Evolutionary conservation across 2,888 invertebrate genomes (phyloP), one percentile per base, ranked within the genome.

Genomic region (Mechanitis messenoides): DNA sequence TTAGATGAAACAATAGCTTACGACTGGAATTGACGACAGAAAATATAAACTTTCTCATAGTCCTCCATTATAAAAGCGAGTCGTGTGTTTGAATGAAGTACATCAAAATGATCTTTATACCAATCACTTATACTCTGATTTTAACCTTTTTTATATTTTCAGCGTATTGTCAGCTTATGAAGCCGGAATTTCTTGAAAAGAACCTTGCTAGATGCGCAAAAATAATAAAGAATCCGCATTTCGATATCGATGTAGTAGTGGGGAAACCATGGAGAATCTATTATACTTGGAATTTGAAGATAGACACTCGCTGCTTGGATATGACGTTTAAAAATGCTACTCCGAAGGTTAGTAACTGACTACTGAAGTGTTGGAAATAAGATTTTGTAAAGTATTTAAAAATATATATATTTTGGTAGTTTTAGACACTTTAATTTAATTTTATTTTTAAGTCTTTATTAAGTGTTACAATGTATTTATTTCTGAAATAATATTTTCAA

Each of bases 221-320:
- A 45, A 65, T 85, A 47, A 68, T 71, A 0, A 74, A 69, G 28
- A 69, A 82, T 1, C 82, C 87, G 1, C 81, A 74, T 58, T 88
- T 87, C 57, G 83, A 83, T 28, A 67, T 74, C 0, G 82, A 87
- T 0, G 59, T 79, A 60, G 75, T 87, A 0, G 55, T 81, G 0
- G 83, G 81, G 0, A 74, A 70, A 33, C 72, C 79, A 0, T 88
- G 88, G 87, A 71, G 83, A 47, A 77, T 86, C 11, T 85, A 83
- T 59, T 82, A 83, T 38, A 73, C 81, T 0, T 88, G 87, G 87
- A 82, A 84, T 50, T 71, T 83, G 70, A 74, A 77, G 2, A 33
- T 83, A 63, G 74, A 74, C 0, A 55, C 67, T 0, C 77, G 74
- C 58, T 87, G 87, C 55, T 50, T 87, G 60, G 83, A 86, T 68